phyloP scores from a whole-genome alignment of 92 coral and sea anemone species.

The Epizoanthus scotinus region DNA sequence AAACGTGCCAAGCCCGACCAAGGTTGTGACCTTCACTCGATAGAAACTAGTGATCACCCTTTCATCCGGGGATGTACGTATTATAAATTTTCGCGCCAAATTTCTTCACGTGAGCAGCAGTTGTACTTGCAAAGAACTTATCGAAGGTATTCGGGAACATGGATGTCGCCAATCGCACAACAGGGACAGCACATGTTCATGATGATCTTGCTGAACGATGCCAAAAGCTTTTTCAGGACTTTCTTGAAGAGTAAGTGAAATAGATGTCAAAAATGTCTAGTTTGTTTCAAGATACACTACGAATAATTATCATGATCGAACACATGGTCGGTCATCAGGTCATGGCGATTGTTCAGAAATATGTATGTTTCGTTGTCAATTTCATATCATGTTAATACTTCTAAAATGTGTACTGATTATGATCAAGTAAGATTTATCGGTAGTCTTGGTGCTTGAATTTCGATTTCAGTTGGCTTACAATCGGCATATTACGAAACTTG shows the following conservation, averaged over 20 bases:
- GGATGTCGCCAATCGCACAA: constrained; percentile 99
- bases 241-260: constrained; percentile 96
- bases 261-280: neutral
- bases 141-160: constrained; percentile 45
- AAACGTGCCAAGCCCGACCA: neutral
- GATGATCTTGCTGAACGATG: constrained; percentile 97
- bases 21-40: neutral
- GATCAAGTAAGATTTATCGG: too few species aligned
- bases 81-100: constrained; percentile 93
- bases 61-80: constrained; percentile 69
- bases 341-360: too few species aligned
- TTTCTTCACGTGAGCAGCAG: constrained; percentile 76
- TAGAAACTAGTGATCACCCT: constrained; percentile 15
- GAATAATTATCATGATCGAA: neutral
- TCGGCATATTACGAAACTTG: too few species aligned
- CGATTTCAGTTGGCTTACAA: too few species aligned
- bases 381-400: too few species aligned
- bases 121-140: constrained; percentile 4
- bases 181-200: constrained; percentile 85
- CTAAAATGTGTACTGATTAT: too few species aligned
- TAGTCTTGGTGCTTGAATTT: too few species aligned
- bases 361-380: too few species aligned
- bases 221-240: constrained; percentile 99
- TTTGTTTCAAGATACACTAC: neutral
- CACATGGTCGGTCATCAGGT: neutral